Conservation (phyloP, 1,140 invertebrate species). For the Cylas formicarius region DNA sequence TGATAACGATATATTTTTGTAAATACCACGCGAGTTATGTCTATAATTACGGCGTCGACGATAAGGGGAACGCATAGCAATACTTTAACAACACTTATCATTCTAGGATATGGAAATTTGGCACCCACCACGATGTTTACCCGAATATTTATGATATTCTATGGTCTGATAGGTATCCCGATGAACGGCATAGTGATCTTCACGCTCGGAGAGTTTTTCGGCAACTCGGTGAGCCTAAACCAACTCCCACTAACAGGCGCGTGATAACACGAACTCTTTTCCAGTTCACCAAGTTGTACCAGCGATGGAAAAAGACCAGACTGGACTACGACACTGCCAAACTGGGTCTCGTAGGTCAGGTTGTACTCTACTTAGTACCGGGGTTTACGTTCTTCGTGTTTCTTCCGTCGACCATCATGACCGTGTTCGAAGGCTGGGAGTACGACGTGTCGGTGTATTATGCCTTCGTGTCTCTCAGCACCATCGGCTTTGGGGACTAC, state of each 20-base stretch:
- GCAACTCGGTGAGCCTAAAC: slow-evolving; percentile 51
- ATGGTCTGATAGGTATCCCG: slow-evolving; percentile 90
- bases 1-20: too few species aligned
- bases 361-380: slow-evolving; percentile 71
- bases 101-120: slow-evolving; percentile 80
- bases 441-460: slow-evolving; percentile 89
- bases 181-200: slow-evolving; percentile 82
- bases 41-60: too few species aligned
- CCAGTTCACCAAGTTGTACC: slow-evolving; percentile 64
- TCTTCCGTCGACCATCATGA: slow-evolving; percentile 83
- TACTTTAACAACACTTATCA: slow-evolving; percentile 1
- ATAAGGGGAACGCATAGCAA: too few species aligned
- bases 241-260: neutral
- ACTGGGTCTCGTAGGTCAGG: slow-evolving; percentile 65
- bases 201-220: slow-evolving; percentile 74
- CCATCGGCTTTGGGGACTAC: slow-evolving; percentile 90
- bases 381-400: slow-evolving; percentile 88
- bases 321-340: slow-evolving; percentile 53
- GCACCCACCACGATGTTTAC: slow-evolving; percentile 76
- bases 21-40: too few species aligned
- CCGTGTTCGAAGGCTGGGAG: slow-evolving; percentile 79
- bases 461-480: slow-evolving; percentile 85
- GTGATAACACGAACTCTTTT: slow-evolving; percentile 20
- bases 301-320: slow-evolving; percentile 68
- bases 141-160: slow-evolving; percentile 85